Percentiles rank a stretch among this genome's conserved stretches.
phyloP scores from a whole-genome alignment of 2,113 vertebrate genomes.

The Suncus etruscus region DNA sequence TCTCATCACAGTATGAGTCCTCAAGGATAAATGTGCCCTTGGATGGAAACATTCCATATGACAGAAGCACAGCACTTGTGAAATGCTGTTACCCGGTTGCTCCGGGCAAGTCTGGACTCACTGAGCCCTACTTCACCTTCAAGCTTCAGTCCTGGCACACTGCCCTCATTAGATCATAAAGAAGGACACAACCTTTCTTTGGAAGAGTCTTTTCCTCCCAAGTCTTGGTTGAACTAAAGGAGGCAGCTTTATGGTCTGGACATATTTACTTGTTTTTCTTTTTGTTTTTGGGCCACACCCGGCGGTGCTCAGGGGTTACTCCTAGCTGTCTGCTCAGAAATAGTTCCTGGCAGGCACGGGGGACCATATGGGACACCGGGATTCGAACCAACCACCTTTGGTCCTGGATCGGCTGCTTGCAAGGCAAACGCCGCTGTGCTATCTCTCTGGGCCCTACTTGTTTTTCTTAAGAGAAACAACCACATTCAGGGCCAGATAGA shows the following conservation, averaged over 20 bases:
- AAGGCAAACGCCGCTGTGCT: too few species aligned
- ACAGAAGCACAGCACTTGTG: neutral
- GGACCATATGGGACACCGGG: too few species aligned
- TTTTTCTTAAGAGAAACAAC: too few species aligned
- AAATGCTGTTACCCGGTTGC: neutral
- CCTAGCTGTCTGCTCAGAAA: too few species aligned
- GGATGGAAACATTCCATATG: neutral
- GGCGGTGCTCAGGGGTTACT: too few species aligned
- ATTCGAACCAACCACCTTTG: too few species aligned
- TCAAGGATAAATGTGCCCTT: neutral
- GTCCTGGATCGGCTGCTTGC: too few species aligned
- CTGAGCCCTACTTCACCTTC: neutral
- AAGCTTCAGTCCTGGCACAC: neutral
- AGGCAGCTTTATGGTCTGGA: slow-evolving; percentile 11
- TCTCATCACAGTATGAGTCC: slow-evolving; percentile 9
- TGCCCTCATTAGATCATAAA: neutral
- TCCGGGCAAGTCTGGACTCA: neutral
- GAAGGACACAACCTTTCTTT: neutral
- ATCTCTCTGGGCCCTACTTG: too few species aligned
- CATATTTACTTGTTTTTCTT: neutral
- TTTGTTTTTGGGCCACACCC: too few species aligned
- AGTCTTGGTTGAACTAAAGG: slow-evolving; percentile 20
- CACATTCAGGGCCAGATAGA: too few species aligned
- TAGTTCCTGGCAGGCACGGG: too few species aligned
- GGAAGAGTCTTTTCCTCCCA: slow-evolving; percentile 35